These are phyloP conservation scores for Ailuropoda melanoleuca DNA, from an alignment of 2,113 vertebrate species.

Conservation along the genomic window DNA sequence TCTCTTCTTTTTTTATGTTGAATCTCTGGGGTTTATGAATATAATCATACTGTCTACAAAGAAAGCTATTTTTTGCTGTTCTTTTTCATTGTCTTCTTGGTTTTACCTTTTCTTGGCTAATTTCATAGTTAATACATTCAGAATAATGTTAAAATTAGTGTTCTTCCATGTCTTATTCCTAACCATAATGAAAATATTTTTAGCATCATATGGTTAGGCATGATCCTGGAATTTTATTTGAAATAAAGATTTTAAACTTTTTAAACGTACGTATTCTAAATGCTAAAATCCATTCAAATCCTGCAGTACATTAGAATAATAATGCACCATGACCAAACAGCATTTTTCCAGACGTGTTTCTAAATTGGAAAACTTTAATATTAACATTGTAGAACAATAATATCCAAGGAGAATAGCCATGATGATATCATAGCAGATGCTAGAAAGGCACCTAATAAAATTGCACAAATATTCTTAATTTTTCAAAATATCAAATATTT, in stretches of 20 bases:
- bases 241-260: not conserved
- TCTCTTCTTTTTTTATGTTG: not conserved
- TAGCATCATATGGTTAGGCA: not conserved
- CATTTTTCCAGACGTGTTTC: not conserved
- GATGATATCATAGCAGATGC: not conserved
- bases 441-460: not conserved
- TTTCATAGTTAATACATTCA: not conserved
- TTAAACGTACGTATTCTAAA: not conserved
- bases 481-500: not conserved
- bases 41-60: not conserved
- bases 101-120: not conserved
- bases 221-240: not conserved
- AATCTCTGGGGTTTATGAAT: not conserved
- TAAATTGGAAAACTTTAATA: not conserved
- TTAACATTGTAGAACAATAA: not conserved
- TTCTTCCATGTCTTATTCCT: not conserved
- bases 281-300: not conserved
- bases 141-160: not conserved
- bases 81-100: not conserved
- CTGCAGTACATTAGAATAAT: not conserved
- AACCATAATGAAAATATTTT: not conserved
- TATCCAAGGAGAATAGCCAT: not conserved
- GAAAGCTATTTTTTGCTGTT: not conserved
- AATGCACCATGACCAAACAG: not conserved
- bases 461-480: not conserved